Evolutionary conservation across 2,797 vertebrate species (phyloP).

Genomic region (Syngnathus acus): DNA sequence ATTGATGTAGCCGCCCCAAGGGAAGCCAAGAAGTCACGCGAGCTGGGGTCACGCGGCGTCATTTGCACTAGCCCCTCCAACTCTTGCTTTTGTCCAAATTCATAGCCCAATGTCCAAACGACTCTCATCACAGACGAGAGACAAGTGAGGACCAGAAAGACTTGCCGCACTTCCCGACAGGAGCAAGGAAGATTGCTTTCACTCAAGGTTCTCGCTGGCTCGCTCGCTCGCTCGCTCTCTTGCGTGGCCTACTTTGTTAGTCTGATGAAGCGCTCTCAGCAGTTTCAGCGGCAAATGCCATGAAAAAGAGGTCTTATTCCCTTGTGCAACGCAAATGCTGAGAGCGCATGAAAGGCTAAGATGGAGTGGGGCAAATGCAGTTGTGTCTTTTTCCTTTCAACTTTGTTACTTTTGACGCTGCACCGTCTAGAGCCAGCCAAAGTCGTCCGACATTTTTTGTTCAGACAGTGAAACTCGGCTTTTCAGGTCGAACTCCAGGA

Average conservation of each 20-base stretch:
- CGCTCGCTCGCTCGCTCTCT: neutral
- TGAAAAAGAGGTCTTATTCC: constrained; percentile 13
- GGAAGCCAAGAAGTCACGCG: constrained; percentile 32
- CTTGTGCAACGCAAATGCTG: constrained; percentile 18
- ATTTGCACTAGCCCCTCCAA: constrained; percentile 12
- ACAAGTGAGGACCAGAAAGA: neutral
- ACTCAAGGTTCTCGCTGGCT: neutral
- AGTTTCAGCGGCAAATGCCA: neutral
- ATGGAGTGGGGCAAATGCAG: constrained; percentile 12
- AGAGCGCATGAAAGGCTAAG: constrained; percentile 8
- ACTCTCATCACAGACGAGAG: neutral
- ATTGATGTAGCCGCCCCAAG: constrained; percentile 30
- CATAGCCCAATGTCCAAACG: constrained; percentile 17
- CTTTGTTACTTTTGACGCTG: neutral
- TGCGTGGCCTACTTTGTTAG: constrained; percentile 15
- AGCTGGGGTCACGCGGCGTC: constrained; percentile 23
- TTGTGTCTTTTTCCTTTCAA: constrained; percentile 6
- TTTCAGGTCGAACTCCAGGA: too few species aligned
- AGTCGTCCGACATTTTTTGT: too few species aligned
- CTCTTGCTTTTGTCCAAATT: constrained; percentile 2
- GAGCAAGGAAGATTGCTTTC: constrained; percentile 1
- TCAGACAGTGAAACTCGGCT: too few species aligned
- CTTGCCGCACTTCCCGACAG: neutral
- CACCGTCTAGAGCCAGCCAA: too few species aligned
- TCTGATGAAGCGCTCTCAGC: constrained; percentile 9